Conservation (phyloP, 1,140 invertebrate species). For the Psilanteris sp. region DNA sequence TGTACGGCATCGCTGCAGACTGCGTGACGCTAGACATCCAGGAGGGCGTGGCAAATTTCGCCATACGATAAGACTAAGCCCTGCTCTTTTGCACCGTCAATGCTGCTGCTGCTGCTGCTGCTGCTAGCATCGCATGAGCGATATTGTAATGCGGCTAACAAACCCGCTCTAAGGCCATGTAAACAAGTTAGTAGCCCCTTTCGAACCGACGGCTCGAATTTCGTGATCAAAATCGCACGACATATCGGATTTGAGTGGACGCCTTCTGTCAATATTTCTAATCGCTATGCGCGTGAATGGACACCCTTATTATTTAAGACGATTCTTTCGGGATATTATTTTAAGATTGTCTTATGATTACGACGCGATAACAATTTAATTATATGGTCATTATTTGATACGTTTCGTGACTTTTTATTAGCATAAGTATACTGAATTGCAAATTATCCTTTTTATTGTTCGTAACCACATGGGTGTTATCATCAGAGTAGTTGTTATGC, state of each 20-base stretch:
- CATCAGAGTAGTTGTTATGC: no score
- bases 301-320: no score
- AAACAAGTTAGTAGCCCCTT: slow-evolving; percentile 33
- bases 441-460: no score
- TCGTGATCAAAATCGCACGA: slow-evolving; percentile 36
- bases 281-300: no score
- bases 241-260: slow-evolving; percentile 26
- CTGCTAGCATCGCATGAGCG: slow-evolving; percentile 26
- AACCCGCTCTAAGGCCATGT: slow-evolving; percentile 44
- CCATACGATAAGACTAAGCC: slow-evolving; percentile 41
- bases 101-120: slow-evolving; percentile 8
- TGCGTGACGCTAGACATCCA: slow-evolving; percentile 54
- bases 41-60: slow-evolving; percentile 47
- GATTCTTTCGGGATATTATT: no score
- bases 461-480: no score
- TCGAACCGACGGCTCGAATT: slow-evolving; percentile 29
- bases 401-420: no score
- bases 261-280: slow-evolving; percentile 44
- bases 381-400: no score
- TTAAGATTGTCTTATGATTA: no score
- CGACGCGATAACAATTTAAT: no score
- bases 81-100: slow-evolving; percentile 45
- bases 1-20: slow-evolving; percentile 49
- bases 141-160: slow-evolving; percentile 49
- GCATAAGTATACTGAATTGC: no score